Evolutionary conservation across 2,113 vertebrate genomes (phyloP).

Genomic region (Forbesichthys papilliferus): DNA sequence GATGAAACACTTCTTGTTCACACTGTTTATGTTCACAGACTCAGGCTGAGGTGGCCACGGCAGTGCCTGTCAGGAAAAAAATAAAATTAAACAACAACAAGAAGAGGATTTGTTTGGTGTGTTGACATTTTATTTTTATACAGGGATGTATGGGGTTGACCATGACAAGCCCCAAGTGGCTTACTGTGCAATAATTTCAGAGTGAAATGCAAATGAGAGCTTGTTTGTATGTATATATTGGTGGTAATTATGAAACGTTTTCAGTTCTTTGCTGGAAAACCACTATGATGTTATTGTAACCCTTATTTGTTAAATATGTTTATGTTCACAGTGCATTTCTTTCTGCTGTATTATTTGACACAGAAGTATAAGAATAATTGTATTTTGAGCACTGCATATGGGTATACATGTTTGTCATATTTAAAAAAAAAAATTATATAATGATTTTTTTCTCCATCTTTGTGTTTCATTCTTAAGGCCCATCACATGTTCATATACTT

Average conservation of each 20-base stretch:
- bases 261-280: constrained; percentile 72
- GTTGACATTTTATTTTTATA: constrained; percentile 89
- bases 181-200: constrained; percentile 95
- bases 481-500: constrained; percentile 43
- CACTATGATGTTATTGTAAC: constrained; percentile 59
- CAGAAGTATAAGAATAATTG: constrained; percentile 82
- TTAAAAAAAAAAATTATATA: constrained; percentile 66
- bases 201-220: constrained; percentile 77
- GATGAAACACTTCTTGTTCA: constrained; percentile 55
- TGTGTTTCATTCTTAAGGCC: constrained; percentile 50
- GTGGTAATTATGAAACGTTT: constrained; percentile 67
- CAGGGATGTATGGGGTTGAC: constrained; percentile 80
- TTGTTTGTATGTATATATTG: constrained; percentile 81
- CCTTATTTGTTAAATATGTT: constrained; percentile 40
- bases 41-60: constrained; percentile 53
- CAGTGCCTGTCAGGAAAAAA: constrained; percentile 71
- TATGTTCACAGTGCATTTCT: constrained; percentile 73
- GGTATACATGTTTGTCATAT: constrained; percentile 77
- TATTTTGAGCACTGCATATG: constrained; percentile 83
- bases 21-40: constrained; percentile 63
- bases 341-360: constrained; percentile 84
- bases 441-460: constrained; percentile 39
- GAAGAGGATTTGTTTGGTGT: constrained; percentile 80
- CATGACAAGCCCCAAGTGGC: constrained; percentile 85
- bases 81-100: constrained; percentile 34